phyloP scores from a whole-genome alignment of 2,797 vertebrate species.

The Tragelaphus oryx region DNA sequence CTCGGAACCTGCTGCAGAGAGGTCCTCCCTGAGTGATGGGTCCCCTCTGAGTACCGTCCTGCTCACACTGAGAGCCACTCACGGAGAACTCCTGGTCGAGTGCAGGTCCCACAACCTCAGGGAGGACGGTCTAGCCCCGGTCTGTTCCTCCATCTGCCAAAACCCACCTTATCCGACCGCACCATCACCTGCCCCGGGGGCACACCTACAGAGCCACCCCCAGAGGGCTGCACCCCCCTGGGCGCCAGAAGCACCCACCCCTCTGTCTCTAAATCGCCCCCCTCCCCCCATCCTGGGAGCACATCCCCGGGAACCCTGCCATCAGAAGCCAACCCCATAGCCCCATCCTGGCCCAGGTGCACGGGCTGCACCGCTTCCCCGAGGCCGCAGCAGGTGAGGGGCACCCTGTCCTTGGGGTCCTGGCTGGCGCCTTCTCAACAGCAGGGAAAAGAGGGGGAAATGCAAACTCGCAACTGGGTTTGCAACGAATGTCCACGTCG shows the following conservation, averaged over 20 bases:
- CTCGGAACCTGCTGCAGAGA: not conserved
- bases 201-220: not conserved
- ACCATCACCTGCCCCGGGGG: accelerated
- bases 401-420: not conserved
- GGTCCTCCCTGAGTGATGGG: not conserved
- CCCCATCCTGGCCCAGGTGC: not conserved
- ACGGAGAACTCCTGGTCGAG: too few species aligned
- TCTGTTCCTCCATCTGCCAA: not conserved
- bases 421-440: accelerated
- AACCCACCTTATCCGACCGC: too few species aligned
- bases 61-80: not conserved
- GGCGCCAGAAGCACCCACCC: not conserved
- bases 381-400: accelerated
- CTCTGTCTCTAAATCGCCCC: not conserved
- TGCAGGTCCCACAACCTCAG: not conserved
- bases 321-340: not conserved
- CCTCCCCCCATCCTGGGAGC: not conserved
- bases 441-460: too few species aligned
- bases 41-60: not conserved
- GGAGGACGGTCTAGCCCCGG: not conserved
- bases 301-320: not conserved
- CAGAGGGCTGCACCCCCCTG: not conserved
- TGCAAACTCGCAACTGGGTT: accelerated
- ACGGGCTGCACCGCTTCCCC: not conserved
- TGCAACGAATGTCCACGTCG: accelerated